phyloP scores from a whole-genome alignment of 2,888 invertebrate species.

The Eupsilia transversa region DNA sequence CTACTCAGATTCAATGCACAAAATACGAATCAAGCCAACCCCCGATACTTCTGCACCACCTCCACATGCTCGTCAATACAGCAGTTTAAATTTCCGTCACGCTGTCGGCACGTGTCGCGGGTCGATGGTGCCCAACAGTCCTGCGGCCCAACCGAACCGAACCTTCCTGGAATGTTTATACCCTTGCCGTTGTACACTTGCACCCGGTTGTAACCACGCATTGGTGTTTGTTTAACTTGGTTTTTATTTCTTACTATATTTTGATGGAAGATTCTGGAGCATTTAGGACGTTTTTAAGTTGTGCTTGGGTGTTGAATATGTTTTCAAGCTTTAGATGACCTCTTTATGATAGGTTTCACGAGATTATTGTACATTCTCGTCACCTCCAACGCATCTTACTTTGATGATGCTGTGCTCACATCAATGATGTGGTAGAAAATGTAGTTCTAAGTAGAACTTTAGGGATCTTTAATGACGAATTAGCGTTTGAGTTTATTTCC shows the following conservation, averaged over 20 bases:
- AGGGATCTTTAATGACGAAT: background rate
- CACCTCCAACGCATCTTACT: no score
- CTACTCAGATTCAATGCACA: background rate
- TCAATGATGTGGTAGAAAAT: no score
- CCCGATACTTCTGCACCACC: slow-evolving; percentile 24
- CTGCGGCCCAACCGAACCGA: slow-evolving; percentile 46
- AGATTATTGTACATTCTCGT: no score
- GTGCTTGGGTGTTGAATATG: no score
- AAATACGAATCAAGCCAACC: background rate
- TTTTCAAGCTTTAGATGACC: background rate
- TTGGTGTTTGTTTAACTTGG: slow-evolving; percentile 49
- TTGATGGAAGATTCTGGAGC: background rate
- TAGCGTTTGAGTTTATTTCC: background rate
- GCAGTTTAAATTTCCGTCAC: slow-evolving; percentile 80
- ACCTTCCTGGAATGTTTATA: slow-evolving; percentile 76
- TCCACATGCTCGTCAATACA: slow-evolving; percentile 49
- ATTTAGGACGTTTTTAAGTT: no score
- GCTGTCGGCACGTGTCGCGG: slow-evolving; percentile 76
- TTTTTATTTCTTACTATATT: slow-evolving; percentile 35
- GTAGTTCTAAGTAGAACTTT: no score
- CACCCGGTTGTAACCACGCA: slow-evolving; percentile 18
- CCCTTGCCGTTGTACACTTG: slow-evolving; percentile 38
- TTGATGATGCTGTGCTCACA: no score
- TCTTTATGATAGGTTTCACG: background rate
- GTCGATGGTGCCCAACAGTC: slow-evolving; percentile 69